Conservation (phyloP, 1,140 invertebrate species). For the Lerema accius region DNA sequence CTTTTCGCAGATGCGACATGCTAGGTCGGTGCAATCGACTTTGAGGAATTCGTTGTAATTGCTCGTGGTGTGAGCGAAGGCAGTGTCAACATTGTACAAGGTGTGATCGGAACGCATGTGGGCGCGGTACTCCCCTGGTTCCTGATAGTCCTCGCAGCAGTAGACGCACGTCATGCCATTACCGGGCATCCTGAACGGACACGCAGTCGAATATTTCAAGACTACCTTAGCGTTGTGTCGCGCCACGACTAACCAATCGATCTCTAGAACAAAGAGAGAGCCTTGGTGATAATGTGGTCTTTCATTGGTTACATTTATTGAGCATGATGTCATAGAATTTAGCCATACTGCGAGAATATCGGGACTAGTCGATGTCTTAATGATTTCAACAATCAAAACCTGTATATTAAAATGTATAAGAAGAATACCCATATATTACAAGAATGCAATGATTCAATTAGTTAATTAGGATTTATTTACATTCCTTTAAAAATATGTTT, state of each 20-base stretch:
- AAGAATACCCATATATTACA: no score
- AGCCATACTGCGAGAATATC: not conserved
- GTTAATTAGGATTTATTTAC: no score
- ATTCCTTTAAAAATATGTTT: no score
- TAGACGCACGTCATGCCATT: conserved; percentile 64
- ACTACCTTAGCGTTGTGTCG: conserved; percentile 64
- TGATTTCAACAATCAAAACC: no score
- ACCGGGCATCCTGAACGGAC: conserved; percentile 63
- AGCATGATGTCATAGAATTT: conserved; percentile 7
- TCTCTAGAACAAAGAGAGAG: conserved; percentile 72
- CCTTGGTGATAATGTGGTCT: conserved; percentile 50
- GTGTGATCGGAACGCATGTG: conserved; percentile 54
- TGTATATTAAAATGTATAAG: no score
- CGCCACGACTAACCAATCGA: conserved; percentile 57
- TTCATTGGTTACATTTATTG: conserved; percentile 16
- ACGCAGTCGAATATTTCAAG: conserved; percentile 64
- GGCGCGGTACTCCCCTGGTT: conserved; percentile 52
- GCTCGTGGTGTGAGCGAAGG: conserved; percentile 56
- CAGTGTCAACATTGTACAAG: conserved; percentile 53
- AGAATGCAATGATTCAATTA: no score
- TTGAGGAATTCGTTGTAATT: conserved; percentile 58
- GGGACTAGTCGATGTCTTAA: not conserved
- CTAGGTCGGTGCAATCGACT: conserved; percentile 60
- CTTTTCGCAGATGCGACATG: conserved; percentile 50
- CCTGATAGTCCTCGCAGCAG: conserved; percentile 60